These are phyloP conservation scores for Amphimedon queenslandica DNA, from an alignment of 37 sponge, comb jelly and placozoan genomes.

Conservation along the genomic window DNA sequence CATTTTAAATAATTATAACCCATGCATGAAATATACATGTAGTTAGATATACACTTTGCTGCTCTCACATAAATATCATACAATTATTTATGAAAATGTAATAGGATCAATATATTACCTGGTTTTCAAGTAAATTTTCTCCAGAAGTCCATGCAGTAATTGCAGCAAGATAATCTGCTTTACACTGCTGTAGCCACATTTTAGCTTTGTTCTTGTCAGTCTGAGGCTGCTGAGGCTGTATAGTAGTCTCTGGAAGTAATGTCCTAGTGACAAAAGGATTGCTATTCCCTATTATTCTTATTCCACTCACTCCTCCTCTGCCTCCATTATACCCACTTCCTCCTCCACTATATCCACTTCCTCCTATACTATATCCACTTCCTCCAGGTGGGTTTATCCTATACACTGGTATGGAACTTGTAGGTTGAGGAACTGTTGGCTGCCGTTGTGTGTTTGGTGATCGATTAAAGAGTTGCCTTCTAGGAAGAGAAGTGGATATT, in stretches of 20 bases:
- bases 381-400: neutral
- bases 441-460: neutral
- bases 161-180: conserved; percentile 42
- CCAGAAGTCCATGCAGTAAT: neutral
- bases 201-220: conserved; percentile 4
- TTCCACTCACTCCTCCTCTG: neutral
- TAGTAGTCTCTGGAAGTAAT: neutral
- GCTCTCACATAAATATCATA: conserved; percentile 4
- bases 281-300: neutral
- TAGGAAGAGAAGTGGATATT: neutral
- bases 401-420: neutral
- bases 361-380: neutral
- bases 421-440: neutral
- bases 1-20: no score
- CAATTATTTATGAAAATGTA: neutral
- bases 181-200: conserved; percentile 50
- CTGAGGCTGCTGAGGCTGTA: neutral
- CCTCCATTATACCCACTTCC: no score
- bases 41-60: no score
- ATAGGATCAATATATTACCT: neutral
- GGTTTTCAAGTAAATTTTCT: no score
- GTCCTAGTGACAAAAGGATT: neutral
- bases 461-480: no score
- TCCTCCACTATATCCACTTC: neutral
- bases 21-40: no score